Percentiles rank a stretch among this genome's conserved stretches.
These are phyloP conservation scores for Agrotis segetum DNA, from an alignment of 2,888 invertebrate species.

Conservation along the genomic window DNA sequence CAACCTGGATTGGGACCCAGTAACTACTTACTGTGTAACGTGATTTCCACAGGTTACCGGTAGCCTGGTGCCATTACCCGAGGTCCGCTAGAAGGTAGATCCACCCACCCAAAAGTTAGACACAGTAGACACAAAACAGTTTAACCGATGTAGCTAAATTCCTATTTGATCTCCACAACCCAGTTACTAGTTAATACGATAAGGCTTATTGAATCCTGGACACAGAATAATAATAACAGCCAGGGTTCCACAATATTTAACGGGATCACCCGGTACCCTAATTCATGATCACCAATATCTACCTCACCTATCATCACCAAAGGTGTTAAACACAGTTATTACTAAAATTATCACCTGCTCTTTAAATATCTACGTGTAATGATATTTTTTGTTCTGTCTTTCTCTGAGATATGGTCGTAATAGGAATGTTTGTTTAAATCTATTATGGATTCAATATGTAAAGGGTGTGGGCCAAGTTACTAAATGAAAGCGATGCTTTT, in stretches of 20 bases:
- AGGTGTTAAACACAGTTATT: constrained; percentile 76
- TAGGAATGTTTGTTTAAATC: constrained; percentile 88
- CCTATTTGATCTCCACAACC: too few relatives aligned
- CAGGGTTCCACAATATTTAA: background rate
- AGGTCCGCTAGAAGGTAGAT: too few relatives aligned
- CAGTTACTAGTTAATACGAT: too few relatives aligned
- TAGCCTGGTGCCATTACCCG: too few relatives aligned
- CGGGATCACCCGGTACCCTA: constrained; percentile 45
- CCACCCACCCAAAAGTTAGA: too few relatives aligned
- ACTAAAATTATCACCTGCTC: constrained; percentile 80
- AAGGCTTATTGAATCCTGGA: too few relatives aligned
- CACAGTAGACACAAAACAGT: too few relatives aligned
- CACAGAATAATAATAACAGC: too few relatives aligned
- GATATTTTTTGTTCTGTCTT: constrained; percentile 75
- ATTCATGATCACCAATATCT: constrained; percentile 50
- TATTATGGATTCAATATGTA: constrained; percentile 74
- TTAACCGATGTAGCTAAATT: too few relatives aligned
- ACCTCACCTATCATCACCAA: constrained; percentile 69
- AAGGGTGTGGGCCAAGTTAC: constrained; percentile 62
- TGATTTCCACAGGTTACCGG: too few relatives aligned
- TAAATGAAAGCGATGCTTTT: background rate
- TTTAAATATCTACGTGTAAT: constrained; percentile 71
- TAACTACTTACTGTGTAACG: too few relatives aligned
- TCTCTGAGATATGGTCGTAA: constrained; percentile 68
- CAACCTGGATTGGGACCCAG: too few relatives aligned